These are phyloP conservation scores for Drosophila bipectinata DNA, from an alignment of 1,140 invertebrate genomes.

Conservation along the genomic window DNA sequence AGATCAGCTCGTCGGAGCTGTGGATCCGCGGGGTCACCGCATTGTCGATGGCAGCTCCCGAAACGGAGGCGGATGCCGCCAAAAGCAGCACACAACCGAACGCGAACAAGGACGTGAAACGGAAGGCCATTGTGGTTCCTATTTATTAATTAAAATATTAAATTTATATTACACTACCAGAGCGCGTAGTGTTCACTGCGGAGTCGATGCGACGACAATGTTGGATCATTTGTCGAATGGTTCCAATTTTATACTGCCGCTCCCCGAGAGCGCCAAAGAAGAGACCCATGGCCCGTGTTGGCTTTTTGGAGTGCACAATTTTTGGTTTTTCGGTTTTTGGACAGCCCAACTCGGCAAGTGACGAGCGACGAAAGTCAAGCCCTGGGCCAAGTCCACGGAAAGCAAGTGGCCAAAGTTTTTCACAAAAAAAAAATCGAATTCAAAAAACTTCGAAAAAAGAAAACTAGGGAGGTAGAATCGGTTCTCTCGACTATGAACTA, in stretches of 20 bases:
- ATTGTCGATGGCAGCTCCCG: conserved; percentile 85
- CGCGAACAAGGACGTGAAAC: conserved; percentile 76
- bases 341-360: conserved; percentile 59
- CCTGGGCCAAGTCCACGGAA: conserved; percentile 39
- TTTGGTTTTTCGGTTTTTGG: conserved; percentile 51
- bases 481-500: conserved; percentile 12
- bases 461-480: conserved; percentile 6
- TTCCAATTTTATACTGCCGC: conserved; percentile 82
- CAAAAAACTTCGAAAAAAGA: conserved; percentile 15
- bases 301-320: conserved; percentile 63
- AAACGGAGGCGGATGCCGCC: conserved; percentile 71
- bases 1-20: conserved; percentile 88
- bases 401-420: conserved; percentile 73
- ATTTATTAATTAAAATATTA: conserved; percentile 16
- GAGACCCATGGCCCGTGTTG: conserved; percentile 18
- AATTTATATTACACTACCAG: conserved; percentile 52
- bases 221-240: conserved; percentile 72
- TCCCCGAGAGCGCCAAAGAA: conserved; percentile 59
- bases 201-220: conserved; percentile 82
- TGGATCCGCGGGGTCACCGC: conserved; percentile 85
- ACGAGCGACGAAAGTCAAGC: conserved; percentile 63
- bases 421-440: conserved; percentile 47
- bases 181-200: conserved; percentile 76
- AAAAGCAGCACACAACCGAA: conserved; percentile 82
- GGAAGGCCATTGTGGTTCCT: conserved; percentile 65